A percentile compares a stretch with the other conserved stretches of the same genome.
Evolutionary conservation across 2,797 vertebrate genomes (phyloP).

Genomic region (Euthynnus affinis): DNA sequence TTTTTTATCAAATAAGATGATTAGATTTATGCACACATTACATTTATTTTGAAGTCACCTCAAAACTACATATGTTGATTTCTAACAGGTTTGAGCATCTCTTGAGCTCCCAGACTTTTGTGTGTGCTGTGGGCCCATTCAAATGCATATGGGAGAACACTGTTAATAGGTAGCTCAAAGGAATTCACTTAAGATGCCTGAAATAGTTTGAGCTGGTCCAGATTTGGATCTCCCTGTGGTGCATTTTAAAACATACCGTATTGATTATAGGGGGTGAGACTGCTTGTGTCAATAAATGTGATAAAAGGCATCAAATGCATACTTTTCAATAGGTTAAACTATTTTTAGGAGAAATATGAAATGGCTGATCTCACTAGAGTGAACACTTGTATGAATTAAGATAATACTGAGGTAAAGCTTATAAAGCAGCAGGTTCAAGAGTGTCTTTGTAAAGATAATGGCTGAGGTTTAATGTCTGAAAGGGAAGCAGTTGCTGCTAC

Average conservation of each 20-base stretch:
- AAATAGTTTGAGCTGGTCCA: neutral
- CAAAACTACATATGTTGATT: neutral
- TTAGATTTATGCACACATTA: neutral
- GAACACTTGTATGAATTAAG: neutral
- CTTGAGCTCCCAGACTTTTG: neutral
- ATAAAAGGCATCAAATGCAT: neutral
- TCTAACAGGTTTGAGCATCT: neutral
- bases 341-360: neutral
- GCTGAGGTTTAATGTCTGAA: neutral
- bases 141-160: no score
- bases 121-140: neutral
- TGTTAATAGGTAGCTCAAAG: neutral
- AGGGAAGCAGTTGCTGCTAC: neutral
- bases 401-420: neutral
- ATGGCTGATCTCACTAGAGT: neutral
- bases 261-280: neutral
- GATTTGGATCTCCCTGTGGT: neutral
- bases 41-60: neutral
- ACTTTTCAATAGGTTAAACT: neutral
- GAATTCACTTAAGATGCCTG: neutral
- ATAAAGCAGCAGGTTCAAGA: neutral
- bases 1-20: neutral
- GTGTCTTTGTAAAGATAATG: conserved; percentile 11
- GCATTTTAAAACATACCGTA: neutral
- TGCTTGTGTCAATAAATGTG: neutral